phyloP scores from a whole-genome alignment of 2,888 invertebrate genomes.

The Cephus pulcher region DNA sequence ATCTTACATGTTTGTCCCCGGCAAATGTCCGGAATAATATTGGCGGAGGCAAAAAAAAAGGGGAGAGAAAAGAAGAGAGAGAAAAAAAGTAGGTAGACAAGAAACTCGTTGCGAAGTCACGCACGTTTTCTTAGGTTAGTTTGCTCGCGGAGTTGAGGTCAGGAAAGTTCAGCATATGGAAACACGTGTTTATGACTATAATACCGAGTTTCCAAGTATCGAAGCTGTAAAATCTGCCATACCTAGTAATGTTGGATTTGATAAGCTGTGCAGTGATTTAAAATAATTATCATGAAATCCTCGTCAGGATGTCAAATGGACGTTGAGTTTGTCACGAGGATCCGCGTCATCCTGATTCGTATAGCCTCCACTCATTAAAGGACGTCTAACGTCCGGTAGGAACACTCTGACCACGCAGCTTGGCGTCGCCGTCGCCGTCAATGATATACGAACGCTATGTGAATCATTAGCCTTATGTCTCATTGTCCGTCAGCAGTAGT shows the following conservation, averaged over 20 bases:
- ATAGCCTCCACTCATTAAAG: not conserved
- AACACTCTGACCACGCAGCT: not conserved
- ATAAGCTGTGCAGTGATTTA: not conserved
- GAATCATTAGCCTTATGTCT: slow-evolving; percentile 33
- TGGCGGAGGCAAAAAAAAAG: not conserved
- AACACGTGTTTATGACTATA: not conserved
- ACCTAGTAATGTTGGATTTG: not conserved
- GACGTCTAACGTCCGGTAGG: not conserved
- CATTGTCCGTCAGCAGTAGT: slow-evolving; percentile 41
- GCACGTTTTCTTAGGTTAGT: not conserved
- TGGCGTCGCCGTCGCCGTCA: not conserved
- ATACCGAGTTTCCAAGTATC: not conserved
- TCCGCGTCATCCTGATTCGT: not conserved
- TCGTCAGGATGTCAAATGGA: not conserved
- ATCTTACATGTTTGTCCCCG: not conserved
- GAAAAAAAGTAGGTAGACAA: not conserved
- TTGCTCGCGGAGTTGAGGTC: not conserved
- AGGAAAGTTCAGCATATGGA: not conserved
- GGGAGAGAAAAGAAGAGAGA: not conserved
- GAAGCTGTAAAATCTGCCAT: not conserved
- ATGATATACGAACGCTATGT: not conserved
- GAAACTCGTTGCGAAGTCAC: not conserved
- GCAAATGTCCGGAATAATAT: not conserved
- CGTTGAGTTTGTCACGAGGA: not conserved
- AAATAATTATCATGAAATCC: not conserved